Percentiles rank a stretch among this genome's conserved stretches.
Evolutionary conservation across 2,888 invertebrate species (phyloP).

Genomic region (Camponotus fellah): DNA sequence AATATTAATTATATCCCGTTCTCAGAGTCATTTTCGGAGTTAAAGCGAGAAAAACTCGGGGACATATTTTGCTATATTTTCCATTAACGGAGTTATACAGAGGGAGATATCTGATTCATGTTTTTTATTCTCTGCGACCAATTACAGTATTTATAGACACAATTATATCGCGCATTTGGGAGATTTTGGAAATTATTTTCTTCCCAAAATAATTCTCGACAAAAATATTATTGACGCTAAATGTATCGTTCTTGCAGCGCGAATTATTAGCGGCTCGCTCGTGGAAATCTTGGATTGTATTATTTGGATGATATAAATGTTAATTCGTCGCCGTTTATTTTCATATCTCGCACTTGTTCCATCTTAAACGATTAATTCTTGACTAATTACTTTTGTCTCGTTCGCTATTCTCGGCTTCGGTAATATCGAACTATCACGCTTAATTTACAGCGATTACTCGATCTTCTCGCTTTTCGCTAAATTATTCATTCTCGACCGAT

Average conservation of each 20-base stretch:
- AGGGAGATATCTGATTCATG: constrained; percentile 3
- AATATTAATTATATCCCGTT: constrained; percentile 30
- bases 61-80: constrained; percentile 9
- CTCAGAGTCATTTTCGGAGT: neutral
- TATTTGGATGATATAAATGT: constrained; percentile 23
- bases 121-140: neutral
- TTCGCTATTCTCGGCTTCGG: constrained; percentile 5
- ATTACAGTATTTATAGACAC: neutral
- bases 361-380: constrained; percentile 26
- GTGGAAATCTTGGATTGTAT: neutral
- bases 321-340: constrained; percentile 26
- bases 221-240: neutral
- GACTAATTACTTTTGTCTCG: constrained; percentile 33
- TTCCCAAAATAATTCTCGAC: neutral
- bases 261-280: neutral
- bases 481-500: constrained; percentile 39
- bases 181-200: neutral
- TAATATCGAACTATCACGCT: constrained; percentile 47
- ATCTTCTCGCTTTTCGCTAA: constrained; percentile 10
- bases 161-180: neutral
- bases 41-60: constrained; percentile 14
- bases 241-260: neutral
- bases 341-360: neutral
- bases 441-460: constrained; percentile 55
- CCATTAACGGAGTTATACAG: neutral